Conservation (phyloP, 2,888 invertebrate species). For the Caenorhabditis wallacei region DNA sequence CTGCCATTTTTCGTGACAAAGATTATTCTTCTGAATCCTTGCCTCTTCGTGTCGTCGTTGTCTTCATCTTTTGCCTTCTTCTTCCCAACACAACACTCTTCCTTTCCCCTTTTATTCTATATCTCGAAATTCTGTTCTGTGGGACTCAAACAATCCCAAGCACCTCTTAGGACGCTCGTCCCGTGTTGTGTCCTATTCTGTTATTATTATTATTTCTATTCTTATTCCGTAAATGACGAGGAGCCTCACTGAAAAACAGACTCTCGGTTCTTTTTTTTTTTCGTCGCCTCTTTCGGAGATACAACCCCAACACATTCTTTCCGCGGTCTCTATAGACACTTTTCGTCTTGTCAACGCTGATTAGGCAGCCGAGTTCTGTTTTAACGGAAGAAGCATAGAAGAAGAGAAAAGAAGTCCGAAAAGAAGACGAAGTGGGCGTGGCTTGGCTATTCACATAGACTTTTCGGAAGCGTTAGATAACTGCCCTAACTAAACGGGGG, state of each 20-base stretch:
- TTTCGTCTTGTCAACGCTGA: conserved; percentile 27
- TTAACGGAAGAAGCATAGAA: conserved; percentile 20
- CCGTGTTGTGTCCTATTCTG: conserved; percentile 36
- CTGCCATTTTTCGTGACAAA: conserved; percentile 59
- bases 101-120: conserved; percentile 18
- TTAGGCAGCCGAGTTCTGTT: conserved; percentile 40
- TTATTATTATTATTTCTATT: conserved; percentile 31
- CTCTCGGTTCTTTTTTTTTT: background rate
- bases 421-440: conserved; percentile 38
- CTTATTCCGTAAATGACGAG: conserved; percentile 21
- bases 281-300: background rate
- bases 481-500: conserved; percentile 67
- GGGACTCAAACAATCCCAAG: conserved; percentile 50
- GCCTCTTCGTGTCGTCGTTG: conserved; percentile 7
- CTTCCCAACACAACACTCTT: background rate
- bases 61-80: conserved; percentile 33
- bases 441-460: conserved; percentile 57
- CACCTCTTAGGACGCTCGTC: conserved; percentile 51
- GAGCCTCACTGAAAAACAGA: conserved; percentile 26
- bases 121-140: conserved; percentile 47
- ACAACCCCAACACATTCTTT: background rate
- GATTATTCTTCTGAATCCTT: conserved; percentile 62
- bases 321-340: background rate
- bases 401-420: conserved; percentile 4
- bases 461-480: conserved; percentile 64